Evolutionary conservation across 2,113 vertebrate species (phyloP).

Genomic region (Rhagologus leucostigma): DNA sequence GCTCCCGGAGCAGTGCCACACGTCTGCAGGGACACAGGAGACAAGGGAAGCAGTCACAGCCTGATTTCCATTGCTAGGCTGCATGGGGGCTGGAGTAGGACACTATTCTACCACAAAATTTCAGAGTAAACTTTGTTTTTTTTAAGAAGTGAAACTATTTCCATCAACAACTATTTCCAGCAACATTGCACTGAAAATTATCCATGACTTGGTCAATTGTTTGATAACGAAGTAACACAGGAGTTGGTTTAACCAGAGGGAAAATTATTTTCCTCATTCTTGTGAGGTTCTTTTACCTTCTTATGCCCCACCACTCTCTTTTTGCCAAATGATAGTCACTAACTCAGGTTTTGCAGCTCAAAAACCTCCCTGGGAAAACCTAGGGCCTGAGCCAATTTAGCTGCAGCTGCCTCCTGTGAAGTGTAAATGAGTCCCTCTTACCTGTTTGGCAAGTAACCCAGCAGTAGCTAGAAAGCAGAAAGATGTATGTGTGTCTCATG

Average conservation of each 20-base stretch:
- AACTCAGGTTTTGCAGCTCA: not conserved
- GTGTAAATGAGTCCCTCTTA: constrained; percentile 28
- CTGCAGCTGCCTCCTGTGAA: constrained; percentile 42
- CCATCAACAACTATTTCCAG: not conserved
- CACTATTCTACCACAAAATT: not conserved
- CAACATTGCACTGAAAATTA: not conserved
- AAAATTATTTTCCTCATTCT: not conserved
- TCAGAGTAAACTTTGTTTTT: not conserved
- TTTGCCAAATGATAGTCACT: not conserved
- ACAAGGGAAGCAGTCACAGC: not conserved
- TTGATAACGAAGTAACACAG: not conserved
- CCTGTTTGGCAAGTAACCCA: constrained; percentile 19
- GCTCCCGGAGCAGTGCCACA: constrained; percentile 81
- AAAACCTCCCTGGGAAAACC: not conserved
- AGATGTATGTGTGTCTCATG: not conserved
- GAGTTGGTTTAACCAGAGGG: not conserved
- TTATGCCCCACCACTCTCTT: not conserved
- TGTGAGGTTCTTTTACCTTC: not conserved
- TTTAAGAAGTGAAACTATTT: not conserved
- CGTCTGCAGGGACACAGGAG: constrained; percentile 69
- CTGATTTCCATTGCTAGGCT: not conserved
- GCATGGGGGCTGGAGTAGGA: accelerated
- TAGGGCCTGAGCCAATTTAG: not conserved
- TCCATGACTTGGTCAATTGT: not conserved
- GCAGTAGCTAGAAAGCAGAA: constrained; percentile 39